Percentiles rank a stretch among this genome's conserved stretches.
Evolutionary conservation across 2,888 invertebrate species (phyloP).

Genomic region (Eupithecia dodoneata): DNA sequence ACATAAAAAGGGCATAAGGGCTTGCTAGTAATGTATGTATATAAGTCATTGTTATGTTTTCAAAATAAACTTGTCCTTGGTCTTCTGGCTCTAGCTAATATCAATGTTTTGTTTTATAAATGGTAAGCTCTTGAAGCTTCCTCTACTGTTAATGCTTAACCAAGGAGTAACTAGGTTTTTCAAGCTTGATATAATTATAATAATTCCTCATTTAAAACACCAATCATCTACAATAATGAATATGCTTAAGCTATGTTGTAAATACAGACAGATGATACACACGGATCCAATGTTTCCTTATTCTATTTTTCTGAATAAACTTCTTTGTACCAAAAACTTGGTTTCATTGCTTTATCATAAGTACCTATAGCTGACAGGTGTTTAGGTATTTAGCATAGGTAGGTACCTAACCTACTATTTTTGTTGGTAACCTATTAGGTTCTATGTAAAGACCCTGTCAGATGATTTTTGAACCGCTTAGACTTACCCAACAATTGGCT

Average conservation of each 20-base stretch:
- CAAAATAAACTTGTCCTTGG: neutral
- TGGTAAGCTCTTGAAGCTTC: neutral
- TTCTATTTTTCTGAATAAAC: constrained; percentile 1
- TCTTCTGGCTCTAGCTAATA: neutral
- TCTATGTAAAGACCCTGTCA: too few relatives aligned
- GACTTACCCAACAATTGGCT: too few relatives aligned
- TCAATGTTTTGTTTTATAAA: neutral
- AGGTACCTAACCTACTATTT: too few relatives aligned
- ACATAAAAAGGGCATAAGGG: too few relatives aligned
- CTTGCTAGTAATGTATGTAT: neutral
- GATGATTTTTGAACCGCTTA: too few relatives aligned
- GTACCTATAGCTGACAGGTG: too few relatives aligned
- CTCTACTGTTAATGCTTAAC: neutral
- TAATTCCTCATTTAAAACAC: neutral
- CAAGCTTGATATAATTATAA: neutral
- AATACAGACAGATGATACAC: neutral
- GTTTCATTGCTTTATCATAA: neutral
- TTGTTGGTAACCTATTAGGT: too few relatives aligned
- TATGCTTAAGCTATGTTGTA: neutral
- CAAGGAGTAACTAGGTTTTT: neutral
- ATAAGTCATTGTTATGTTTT: neutral
- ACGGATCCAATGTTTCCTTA: neutral
- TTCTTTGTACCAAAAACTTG: neutral
- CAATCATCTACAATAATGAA: neutral
- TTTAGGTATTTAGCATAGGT: too few relatives aligned